Conservation (phyloP, 2,888 invertebrate genomes). For the Diogma glabrata region DNA sequence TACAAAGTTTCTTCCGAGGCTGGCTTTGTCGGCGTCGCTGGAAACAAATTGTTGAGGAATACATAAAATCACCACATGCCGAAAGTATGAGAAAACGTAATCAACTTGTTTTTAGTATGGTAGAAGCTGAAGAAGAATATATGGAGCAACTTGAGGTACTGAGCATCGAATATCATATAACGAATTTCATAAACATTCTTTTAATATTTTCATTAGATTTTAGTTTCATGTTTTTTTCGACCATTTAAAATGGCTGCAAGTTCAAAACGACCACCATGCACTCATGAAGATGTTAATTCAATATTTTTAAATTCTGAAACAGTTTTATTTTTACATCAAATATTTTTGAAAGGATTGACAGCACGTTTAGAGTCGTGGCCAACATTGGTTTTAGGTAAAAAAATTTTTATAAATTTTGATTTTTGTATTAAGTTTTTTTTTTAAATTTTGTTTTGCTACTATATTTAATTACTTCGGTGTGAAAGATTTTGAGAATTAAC, state of each 20-base stretch:
- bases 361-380: slow-evolving; percentile 91
- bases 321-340: slow-evolving; percentile 83
- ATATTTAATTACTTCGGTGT: no score
- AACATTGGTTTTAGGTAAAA: slow-evolving; percentile 74
- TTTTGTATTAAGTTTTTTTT: slow-evolving; percentile 8
- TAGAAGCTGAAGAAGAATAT: slow-evolving; percentile 87
- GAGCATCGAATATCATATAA: no score
- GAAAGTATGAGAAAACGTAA: slow-evolving; percentile 89
- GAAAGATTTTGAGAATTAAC: slow-evolving; percentile 4
- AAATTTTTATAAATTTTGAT: slow-evolving; percentile 11
- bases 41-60: slow-evolving; percentile 92
- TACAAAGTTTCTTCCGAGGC: slow-evolving; percentile 82
- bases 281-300: slow-evolving; percentile 88
- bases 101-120: slow-evolving; percentile 81
- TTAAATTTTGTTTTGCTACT: not conserved
- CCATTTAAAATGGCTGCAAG: slow-evolving; percentile 91
- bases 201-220: slow-evolving; percentile 36
- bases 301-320: slow-evolving; percentile 90
- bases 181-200: not conserved
- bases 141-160: slow-evolving; percentile 75
- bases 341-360: slow-evolving; percentile 83
- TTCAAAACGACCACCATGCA: slow-evolving; percentile 83
- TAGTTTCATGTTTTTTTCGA: slow-evolving; percentile 75
- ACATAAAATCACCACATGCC: slow-evolving; percentile 87
- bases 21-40: slow-evolving; percentile 85